phyloP scores from a whole-genome alignment of 1,140 invertebrate genomes.

The Pygmarrhopalites habei region DNA sequence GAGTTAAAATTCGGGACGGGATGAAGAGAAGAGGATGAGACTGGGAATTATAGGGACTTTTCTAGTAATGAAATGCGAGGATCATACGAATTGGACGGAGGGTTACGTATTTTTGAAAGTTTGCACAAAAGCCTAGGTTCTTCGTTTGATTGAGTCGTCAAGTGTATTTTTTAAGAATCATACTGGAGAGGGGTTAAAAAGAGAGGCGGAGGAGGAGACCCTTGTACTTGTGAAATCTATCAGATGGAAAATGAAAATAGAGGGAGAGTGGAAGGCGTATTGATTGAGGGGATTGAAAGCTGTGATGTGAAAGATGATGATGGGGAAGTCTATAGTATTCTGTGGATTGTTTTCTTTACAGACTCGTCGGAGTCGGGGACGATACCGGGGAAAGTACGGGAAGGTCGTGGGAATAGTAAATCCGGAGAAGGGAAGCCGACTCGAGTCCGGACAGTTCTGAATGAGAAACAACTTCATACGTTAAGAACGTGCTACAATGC shows the following conservation, averaged over 20 bases:
- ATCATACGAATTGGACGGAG: no score
- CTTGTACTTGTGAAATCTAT: constrained; percentile 9
- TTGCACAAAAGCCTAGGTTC: neutral
- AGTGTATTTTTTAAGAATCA: constrained; percentile 1
- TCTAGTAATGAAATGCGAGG: no score
- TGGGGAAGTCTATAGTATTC: neutral
- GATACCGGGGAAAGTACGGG: constrained; percentile 42
- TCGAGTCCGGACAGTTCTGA: constrained; percentile 91
- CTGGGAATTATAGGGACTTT: no score
- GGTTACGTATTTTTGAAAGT: no score
- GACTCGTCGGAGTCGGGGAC: constrained; percentile 39
- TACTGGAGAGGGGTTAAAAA: neutral
- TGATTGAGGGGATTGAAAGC: neutral
- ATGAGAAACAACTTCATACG: constrained; percentile 97
- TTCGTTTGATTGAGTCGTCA: constrained; percentile 9
- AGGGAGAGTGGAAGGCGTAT: neutral
- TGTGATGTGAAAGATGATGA: neutral
- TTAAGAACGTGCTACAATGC: constrained; percentile 87
- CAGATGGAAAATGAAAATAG: constrained; percentile 17
- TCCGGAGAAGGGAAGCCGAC: constrained; percentile 84
- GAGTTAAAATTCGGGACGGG: no score
- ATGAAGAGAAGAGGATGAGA: no score
- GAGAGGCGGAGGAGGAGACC: neutral
- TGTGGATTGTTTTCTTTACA: constrained; percentile 19
- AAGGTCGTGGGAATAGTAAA: constrained; percentile 52